Evolutionary conservation across 2,113 vertebrate species (phyloP).

Genomic region (Epinephelus lanceolatus): DNA sequence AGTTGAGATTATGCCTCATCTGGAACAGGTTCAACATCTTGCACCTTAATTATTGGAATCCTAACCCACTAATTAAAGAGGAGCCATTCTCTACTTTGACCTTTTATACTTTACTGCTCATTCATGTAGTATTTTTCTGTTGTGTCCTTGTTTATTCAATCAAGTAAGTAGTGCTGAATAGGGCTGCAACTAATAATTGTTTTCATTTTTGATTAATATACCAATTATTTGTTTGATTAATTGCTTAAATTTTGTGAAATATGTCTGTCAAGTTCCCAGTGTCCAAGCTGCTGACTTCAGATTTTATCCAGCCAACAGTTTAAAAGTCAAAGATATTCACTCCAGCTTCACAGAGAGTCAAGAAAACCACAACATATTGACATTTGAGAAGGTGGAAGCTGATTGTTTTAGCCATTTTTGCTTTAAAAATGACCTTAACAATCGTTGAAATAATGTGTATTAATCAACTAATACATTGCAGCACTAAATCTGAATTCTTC

Average conservation of each 20-base stretch:
- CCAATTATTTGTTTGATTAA: background rate
- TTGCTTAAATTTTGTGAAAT: too few relatives aligned
- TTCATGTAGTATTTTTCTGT: background rate
- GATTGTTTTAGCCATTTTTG: too few relatives aligned
- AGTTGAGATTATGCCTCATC: background rate
- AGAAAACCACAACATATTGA: background rate
- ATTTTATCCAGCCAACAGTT: background rate
- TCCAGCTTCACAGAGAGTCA: too few relatives aligned
- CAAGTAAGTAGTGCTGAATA: background rate
- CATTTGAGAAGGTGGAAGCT: background rate
- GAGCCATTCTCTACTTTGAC: background rate
- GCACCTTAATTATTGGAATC: background rate
- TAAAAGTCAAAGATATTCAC: background rate
- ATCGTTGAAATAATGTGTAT: too few relatives aligned
- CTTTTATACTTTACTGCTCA: background rate
- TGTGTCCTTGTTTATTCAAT: background rate
- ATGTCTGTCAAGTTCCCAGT: too few relatives aligned
- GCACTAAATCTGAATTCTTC: background rate
- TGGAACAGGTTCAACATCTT: background rate
- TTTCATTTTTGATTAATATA: too few relatives aligned
- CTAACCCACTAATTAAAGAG: background rate
- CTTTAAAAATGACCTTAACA: background rate
- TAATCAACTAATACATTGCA: background rate
- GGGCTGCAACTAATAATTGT: too few relatives aligned
- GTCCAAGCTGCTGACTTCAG: background rate